These are phyloP conservation scores for Sebastolobus altivelis DNA, from an alignment of 2,797 vertebrate genomes.

Conservation along the genomic window DNA sequence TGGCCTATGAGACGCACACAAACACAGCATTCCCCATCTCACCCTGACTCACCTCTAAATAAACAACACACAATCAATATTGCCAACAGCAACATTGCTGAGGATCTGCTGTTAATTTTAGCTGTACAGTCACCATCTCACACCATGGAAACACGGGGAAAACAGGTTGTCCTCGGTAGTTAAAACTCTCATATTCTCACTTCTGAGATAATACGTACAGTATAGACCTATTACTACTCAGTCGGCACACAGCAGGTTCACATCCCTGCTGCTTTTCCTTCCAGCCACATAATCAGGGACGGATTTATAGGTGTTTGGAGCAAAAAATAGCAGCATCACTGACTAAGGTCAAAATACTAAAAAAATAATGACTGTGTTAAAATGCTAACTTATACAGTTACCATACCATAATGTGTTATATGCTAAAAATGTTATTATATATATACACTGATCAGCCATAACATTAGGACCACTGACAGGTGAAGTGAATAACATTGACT, in stretches of 20 bases:
- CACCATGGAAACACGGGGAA: neutral
- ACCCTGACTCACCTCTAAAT: neutral
- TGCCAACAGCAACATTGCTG: neutral
- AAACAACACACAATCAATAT: constrained; percentile 10
- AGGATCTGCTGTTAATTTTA: constrained; percentile 13
- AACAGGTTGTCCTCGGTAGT: neutral
- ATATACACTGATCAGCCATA: no score
- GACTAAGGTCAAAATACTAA: no score
- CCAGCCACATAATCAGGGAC: neutral
- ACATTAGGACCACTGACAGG: no score
- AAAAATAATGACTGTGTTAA: neutral
- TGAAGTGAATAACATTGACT: no score
- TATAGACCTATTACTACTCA: neutral
- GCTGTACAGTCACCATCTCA: neutral
- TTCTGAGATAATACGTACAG: neutral
- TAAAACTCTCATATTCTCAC: neutral
- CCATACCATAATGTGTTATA: no score
- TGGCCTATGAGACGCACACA: neutral
- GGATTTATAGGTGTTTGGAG: neutral
- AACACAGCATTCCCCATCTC: constrained; percentile 8
- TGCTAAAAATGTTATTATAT: neutral
- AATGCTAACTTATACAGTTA: neutral
- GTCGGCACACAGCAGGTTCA: neutral
- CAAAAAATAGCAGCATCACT: neutral
- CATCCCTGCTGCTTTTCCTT: neutral